These are phyloP conservation scores for Metalampra italica DNA, from an alignment of 2,888 invertebrate species.

Conservation along the genomic window DNA sequence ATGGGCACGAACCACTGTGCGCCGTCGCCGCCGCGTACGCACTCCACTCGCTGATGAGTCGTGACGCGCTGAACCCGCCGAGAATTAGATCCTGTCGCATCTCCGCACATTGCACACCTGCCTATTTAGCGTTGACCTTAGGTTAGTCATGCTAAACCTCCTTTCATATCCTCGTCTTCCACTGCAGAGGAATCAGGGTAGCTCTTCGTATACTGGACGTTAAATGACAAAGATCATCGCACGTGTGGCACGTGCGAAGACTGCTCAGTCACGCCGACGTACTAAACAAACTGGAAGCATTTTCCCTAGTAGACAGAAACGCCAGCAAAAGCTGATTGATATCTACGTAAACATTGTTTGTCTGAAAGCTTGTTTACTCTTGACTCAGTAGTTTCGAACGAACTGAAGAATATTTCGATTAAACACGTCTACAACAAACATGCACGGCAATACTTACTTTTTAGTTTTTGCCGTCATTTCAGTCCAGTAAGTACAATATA, in stretches of 20 bases:
- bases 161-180: background rate
- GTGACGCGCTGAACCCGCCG: slow-evolving; percentile 47
- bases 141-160: background rate
- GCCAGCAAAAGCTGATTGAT: slow-evolving; percentile 46
- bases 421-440: background rate
- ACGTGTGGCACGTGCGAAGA: slow-evolving; percentile 48
- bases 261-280: slow-evolving; percentile 42
- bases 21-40: slow-evolving; percentile 26
- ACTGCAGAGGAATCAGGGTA: background rate
- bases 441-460: background rate
- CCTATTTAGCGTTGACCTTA: background rate
- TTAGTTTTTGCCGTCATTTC: too few relatives aligned
- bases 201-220: slow-evolving; percentile 21
- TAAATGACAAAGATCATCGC: slow-evolving; percentile 30
- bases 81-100: slow-evolving; percentile 52
- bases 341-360: slow-evolving; percentile 15
- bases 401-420: background rate
- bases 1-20: too few relatives aligned
- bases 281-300: slow-evolving; percentile 28
- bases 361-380: background rate
- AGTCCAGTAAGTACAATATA: too few relatives aligned
- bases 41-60: slow-evolving; percentile 33
- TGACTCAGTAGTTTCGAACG: background rate
- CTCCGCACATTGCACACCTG: slow-evolving; percentile 20
- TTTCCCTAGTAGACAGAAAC: slow-evolving; percentile 23